Conservation (phyloP, 2,888 invertebrate species). For the Isoperla grammatica region DNA sequence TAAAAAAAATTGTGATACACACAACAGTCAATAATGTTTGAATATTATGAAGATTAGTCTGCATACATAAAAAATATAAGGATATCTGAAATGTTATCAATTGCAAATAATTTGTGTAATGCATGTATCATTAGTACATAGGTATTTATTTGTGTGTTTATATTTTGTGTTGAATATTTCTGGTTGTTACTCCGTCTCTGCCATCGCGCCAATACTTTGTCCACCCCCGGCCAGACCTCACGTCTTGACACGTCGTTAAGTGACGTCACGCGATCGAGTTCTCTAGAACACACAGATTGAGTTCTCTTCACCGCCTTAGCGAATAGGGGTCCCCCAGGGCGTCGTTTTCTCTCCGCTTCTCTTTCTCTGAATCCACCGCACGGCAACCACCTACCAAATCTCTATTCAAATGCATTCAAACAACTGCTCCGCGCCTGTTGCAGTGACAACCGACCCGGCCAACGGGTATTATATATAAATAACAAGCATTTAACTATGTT, state of each 20-base stretch:
- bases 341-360: neutral
- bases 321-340: neutral
- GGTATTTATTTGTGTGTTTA: too few relatives aligned
- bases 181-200: too few relatives aligned
- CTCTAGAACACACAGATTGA: conserved; percentile 16
- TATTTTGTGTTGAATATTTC: too few relatives aligned
- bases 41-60: too few relatives aligned
- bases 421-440: conserved; percentile 1
- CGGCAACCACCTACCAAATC: conserved; percentile 8
- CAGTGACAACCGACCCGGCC: neutral
- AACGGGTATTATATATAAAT: conserved; percentile 8
- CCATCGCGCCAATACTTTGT: neutral
- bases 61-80: too few relatives aligned
- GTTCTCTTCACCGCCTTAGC: neutral
- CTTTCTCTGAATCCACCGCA: neutral
- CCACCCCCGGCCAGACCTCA: conserved; percentile 5
- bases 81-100: too few relatives aligned
- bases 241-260: conserved; percentile 15
- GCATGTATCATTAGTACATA: too few relatives aligned
- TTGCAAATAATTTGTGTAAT: too few relatives aligned
- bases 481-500: conserved; percentile 13
- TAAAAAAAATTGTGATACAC: too few relatives aligned
- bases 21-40: too few relatives aligned
- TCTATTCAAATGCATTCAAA: conserved; percentile 17
- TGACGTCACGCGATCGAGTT: neutral